Evolutionary conservation across 2,888 invertebrate species (phyloP), one percentile per base, ranked within the genome.

Genomic region (Perizoma affinitatum): DNA sequence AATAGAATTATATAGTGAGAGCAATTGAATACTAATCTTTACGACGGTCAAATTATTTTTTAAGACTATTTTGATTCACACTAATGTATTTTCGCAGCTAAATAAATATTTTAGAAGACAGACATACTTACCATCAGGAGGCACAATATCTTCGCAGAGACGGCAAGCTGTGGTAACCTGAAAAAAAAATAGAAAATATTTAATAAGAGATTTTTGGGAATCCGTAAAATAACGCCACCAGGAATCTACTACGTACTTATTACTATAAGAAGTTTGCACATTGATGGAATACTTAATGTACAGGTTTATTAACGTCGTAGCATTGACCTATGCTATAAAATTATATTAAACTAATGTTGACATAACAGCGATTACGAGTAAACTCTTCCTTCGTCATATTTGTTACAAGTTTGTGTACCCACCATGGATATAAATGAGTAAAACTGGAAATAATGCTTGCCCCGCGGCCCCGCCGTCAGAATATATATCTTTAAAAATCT

Each of bases 111-210:
- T 38, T 38, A 22, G 22, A 7, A 34, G 41, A 45, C 46, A 11
- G 10, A 33, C n/a, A 8, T 6, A 94, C 96, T 95, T 84, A 96
- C 96, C 96, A 96, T 96, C 95, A 96, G 95, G 95, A 96, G 96
- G 96, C 95, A 96, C 95, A 96, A 95, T 95, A 96, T 96, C 95
- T 96, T 96, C 94, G 95, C 96, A 95, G 96, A 95, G 95, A 96
- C 96, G 95, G 96, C 96, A 95, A 96, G 95, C 95, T 96, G 96
- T 96, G 96, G 96, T 96, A 96, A 96, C 96, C 96, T 96, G 94
- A n/a, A 95, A 95, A 82, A 79, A 75, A 76, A 58, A 63, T 58
- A 62, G 43, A 53, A 44, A 44, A 6, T 6, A 6, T 38, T 38
- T 1, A 38, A 38, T 38, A 5, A 5, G 36, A n/a, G 36, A 36